Conservation (phyloP, 2,888 invertebrate genomes). For the Drosophila setosimentum region DNA sequence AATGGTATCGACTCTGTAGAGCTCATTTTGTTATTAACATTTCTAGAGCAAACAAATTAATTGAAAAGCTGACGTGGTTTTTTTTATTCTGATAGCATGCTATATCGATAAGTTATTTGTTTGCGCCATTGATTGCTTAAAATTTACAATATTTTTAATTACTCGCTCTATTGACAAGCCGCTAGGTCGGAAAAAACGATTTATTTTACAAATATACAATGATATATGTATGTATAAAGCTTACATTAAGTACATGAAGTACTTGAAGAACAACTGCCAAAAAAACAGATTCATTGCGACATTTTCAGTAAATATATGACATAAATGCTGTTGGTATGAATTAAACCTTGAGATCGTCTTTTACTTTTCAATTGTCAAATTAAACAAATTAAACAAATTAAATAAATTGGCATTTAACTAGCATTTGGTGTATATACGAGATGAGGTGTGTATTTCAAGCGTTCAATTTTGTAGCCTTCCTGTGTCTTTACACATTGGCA, state of each 20-base stretch:
- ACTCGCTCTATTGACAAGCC: conserved; percentile 1
- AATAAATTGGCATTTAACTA: neutral
- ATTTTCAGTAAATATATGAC: neutral
- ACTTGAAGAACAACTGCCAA: neutral
- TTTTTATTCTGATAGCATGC: conserved; percentile 7
- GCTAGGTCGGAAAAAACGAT: neutral
- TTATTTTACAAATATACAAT: neutral
- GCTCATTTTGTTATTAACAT: neutral
- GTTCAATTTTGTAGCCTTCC: neutral
- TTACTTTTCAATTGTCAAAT: neutral
- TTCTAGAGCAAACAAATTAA: conserved; percentile 14
- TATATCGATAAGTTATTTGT: conserved; percentile 33
- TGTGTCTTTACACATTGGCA: neutral
- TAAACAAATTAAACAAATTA: neutral
- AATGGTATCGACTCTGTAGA: neutral
- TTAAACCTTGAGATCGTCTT: neutral
- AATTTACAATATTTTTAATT: conserved; percentile 27
- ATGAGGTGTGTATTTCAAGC: neutral
- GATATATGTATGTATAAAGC: neutral
- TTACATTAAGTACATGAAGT: too few relatives aligned
- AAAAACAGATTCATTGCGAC: neutral
- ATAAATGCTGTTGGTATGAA: neutral
- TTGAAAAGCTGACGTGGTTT: conserved; percentile 14
- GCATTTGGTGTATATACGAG: neutral
- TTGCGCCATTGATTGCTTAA: conserved; percentile 31